Percentiles rank a stretch among this genome's conserved stretches.
These are phyloP conservation scores for Malacoctenus gilli DNA, from an alignment of 2,797 vertebrate genomes.

Conservation along the genomic window DNA sequence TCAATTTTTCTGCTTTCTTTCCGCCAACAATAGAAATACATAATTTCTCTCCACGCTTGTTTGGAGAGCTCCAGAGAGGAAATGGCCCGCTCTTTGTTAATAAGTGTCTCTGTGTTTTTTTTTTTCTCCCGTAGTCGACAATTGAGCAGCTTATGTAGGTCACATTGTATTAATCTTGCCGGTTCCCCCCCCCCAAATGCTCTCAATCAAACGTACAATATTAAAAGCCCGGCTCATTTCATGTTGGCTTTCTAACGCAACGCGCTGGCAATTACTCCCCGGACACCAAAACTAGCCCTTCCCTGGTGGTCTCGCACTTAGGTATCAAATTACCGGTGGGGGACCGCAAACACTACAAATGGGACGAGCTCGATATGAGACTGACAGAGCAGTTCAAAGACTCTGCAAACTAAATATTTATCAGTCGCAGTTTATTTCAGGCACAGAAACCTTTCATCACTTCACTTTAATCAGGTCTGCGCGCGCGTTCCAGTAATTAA, in stretches of 20 bases:
- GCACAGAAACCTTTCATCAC: slow-evolving; percentile 47
- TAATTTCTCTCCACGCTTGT: slow-evolving; percentile 66
- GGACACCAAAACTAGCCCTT: slow-evolving; percentile 28
- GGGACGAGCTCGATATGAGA: slow-evolving; percentile 49
- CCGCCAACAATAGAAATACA: slow-evolving; percentile 56
- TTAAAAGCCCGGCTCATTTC: slow-evolving; percentile 67
- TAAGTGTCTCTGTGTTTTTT: slow-evolving; percentile 63
- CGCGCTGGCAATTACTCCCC: slow-evolving; percentile 38
- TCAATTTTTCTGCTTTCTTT: slow-evolving; percentile 57
- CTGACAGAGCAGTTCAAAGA: slow-evolving; percentile 53
- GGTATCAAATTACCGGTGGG: slow-evolving; percentile 46
- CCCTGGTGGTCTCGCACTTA: slow-evolving; percentile 26
- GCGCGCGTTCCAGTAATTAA: slow-evolving; percentile 53
- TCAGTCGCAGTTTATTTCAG: slow-evolving; percentile 57
- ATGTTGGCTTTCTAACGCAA: slow-evolving; percentile 65
- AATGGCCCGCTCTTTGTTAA: slow-evolving; percentile 66
- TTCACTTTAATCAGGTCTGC: slow-evolving; percentile 53
- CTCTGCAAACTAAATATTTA: slow-evolving; percentile 51
- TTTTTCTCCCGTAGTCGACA: slow-evolving; percentile 62
- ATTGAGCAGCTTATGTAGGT: slow-evolving; percentile 77
- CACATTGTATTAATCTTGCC: slow-evolving; percentile 75
- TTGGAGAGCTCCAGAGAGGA: slow-evolving; percentile 57
- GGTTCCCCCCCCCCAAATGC: slow-evolving; percentile 64
- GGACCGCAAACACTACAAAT: slow-evolving; percentile 53
- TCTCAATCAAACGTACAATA: slow-evolving; percentile 72